Conservation (phyloP, 1,140 invertebrate genomes). For the Zaprionus inermis region DNA sequence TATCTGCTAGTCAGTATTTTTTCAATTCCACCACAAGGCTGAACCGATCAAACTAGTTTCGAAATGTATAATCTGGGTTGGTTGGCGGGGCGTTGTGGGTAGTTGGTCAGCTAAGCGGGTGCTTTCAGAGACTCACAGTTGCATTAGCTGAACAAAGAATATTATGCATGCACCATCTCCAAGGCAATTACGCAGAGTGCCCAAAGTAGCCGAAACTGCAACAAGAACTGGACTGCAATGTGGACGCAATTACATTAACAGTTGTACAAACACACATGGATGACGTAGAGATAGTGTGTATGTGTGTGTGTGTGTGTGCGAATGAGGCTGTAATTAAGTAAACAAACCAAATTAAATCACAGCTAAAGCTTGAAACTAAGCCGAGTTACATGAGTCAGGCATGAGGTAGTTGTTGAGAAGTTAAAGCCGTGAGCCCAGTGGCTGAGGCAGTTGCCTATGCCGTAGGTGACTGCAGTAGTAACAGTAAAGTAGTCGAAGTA, state of each 20-base stretch:
- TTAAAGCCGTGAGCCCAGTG: neutral
- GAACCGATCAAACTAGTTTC: neutral
- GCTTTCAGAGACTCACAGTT: slow-evolving; percentile 17
- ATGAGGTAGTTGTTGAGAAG: neutral
- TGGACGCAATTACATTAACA: slow-evolving; percentile 80
- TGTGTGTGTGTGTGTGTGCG: neutral
- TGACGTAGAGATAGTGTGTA: slow-evolving; percentile 1
- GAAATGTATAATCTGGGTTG: neutral
- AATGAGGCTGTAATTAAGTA: slow-evolving; percentile 28
- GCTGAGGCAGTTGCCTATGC: neutral
- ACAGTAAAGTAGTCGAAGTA: neutral
- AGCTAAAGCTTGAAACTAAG: slow-evolving; percentile 57
- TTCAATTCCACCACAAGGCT: neutral
- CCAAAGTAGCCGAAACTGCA: slow-evolving; percentile 60
- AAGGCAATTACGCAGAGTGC: slow-evolving; percentile 76
- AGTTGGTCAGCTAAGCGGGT: slow-evolving; percentile 2
- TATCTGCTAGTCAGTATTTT: neutral
- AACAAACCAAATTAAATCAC: slow-evolving; percentile 71
- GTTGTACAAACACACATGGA: slow-evolving; percentile 48
- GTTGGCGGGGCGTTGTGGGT: neutral
- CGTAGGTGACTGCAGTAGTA: neutral
- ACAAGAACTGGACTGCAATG: slow-evolving; percentile 25
- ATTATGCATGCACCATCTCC: slow-evolving; percentile 67
- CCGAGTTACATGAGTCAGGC: slow-evolving; percentile 13
- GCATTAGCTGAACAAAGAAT: slow-evolving; percentile 53